A percentile compares a stretch with the other conserved stretches of the same genome.
phyloP scores from a whole-genome alignment of 2,797 vertebrate genomes.

The Coregonus suidteri region DNA sequence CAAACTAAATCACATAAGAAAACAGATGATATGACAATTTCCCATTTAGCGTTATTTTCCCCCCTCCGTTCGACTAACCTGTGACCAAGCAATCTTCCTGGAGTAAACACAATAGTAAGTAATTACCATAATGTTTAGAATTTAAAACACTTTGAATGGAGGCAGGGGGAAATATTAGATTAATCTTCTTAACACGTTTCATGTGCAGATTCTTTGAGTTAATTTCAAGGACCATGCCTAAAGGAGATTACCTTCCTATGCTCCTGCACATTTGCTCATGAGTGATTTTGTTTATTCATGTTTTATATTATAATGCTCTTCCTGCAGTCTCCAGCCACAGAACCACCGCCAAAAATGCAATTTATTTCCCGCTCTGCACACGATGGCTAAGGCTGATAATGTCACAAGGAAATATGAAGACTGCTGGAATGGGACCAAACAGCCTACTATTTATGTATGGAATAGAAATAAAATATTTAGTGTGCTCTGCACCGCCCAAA shows the following conservation, averaged over 20 bases:
- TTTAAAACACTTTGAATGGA: slow-evolving; percentile 28
- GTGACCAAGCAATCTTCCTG: slow-evolving; percentile 72
- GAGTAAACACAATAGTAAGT: slow-evolving; percentile 75
- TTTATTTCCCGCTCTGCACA: slow-evolving; percentile 79
- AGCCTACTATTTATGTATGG: slow-evolving; percentile 82
- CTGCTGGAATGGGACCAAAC: slow-evolving; percentile 78
- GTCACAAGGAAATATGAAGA: slow-evolving; percentile 81
- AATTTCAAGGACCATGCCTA: slow-evolving; percentile 82
- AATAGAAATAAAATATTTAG: slow-evolving; percentile 82
- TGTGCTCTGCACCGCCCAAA: slow-evolving; percentile 40
- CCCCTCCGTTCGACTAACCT: slow-evolving; percentile 71
- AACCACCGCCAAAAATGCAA: slow-evolving; percentile 79
- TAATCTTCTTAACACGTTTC: slow-evolving; percentile 81
- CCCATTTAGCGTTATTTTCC: slow-evolving; percentile 61
- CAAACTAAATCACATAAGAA: slow-evolving; percentile 59
- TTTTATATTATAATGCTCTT: slow-evolving; percentile 83
- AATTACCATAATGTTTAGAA: slow-evolving; percentile 77
- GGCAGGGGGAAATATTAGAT: slow-evolving; percentile 72
- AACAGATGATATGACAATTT: slow-evolving; percentile 70
- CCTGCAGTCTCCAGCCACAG: slow-evolving; percentile 64
- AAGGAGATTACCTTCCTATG: slow-evolving; percentile 81
- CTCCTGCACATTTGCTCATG: slow-evolving; percentile 82
- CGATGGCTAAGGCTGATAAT: slow-evolving; percentile 82
- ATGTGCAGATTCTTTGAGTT: slow-evolving; percentile 81
- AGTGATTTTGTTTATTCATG: slow-evolving; percentile 86